Percentiles rank a stretch among this genome's conserved stretches.
Conservation (phyloP, 2,113 vertebrate genomes). For the Peromyscus polionotus region DNA sequence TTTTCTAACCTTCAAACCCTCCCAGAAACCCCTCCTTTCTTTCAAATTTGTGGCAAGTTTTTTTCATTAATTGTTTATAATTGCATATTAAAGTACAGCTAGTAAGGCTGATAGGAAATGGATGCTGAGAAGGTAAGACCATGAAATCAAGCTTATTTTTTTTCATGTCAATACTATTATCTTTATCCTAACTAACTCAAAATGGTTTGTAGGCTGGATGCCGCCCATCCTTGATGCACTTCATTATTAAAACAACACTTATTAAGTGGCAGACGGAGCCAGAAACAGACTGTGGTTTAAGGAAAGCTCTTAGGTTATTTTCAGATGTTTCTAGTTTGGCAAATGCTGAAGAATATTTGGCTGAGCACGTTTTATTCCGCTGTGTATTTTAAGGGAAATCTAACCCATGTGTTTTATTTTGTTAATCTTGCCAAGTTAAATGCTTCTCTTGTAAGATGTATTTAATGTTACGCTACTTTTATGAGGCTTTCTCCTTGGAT, state of each 20-base stretch:
- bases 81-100: too few relatives aligned
- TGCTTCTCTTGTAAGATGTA: conserved; percentile 77
- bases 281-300: conserved; percentile 65
- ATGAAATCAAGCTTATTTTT: conserved; percentile 49
- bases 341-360: conserved; percentile 74
- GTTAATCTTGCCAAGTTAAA: conserved; percentile 82
- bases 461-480: conserved; percentile 81
- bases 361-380: conserved; percentile 77
- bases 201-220: conserved; percentile 32
- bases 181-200: conserved; percentile 68
- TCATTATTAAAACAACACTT: conserved; percentile 79
- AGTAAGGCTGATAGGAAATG: conserved; percentile 56
- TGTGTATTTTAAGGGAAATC: conserved; percentile 79
- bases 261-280: conserved; percentile 67
- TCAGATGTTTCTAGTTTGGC: conserved; percentile 81
- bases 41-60: too few relatives aligned
- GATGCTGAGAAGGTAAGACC: conserved; percentile 59
- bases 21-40: too few relatives aligned
- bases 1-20: too few relatives aligned
- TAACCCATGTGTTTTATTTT: conserved; percentile 83
- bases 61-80: too few relatives aligned
- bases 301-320: conserved; percentile 74
- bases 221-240: conserved; percentile 29
- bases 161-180: conserved; percentile 31
- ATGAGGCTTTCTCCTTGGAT: conserved; percentile 72